phyloP scores from a whole-genome alignment of 2,888 invertebrate genomes.

The Unio delphinus region DNA sequence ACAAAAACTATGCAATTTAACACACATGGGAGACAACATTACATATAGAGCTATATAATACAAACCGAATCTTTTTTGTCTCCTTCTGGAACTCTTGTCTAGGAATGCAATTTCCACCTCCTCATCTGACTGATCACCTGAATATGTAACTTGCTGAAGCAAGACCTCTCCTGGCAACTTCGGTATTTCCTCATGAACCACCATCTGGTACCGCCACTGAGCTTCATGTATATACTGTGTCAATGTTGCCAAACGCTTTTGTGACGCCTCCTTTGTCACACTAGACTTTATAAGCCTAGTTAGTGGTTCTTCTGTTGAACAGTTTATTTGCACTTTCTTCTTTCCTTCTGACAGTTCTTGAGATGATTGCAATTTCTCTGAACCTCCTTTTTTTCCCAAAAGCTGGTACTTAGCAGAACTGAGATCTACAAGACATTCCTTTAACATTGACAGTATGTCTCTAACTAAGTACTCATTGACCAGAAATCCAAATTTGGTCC shows the following conservation, averaged over 20 bases:
- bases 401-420: constrained; percentile 50
- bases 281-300: constrained; percentile 48
- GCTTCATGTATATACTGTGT: constrained; percentile 78
- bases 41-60: too few species aligned
- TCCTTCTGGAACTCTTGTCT: constrained; percentile 17
- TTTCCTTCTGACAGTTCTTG: constrained; percentile 12
- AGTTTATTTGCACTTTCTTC: constrained; percentile 24
- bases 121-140: constrained; percentile 38
- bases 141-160: constrained; percentile 38
- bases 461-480: constrained; percentile 62
- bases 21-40: too few species aligned
- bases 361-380: constrained; percentile 16
- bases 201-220: constrained; percentile 81
- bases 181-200: constrained; percentile 69
- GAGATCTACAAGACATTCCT: constrained; percentile 62
- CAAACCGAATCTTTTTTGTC: constrained; percentile 7
- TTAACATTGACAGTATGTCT: constrained; percentile 61
- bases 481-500: constrained; percentile 51
- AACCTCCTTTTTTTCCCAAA: constrained; percentile 35
- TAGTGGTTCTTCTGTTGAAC: constrained; percentile 46
- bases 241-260: constrained; percentile 70
- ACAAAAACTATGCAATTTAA: too few species aligned
- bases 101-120: constrained; percentile 28
- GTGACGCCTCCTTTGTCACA: constrained; percentile 44
- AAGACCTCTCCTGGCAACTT: constrained; percentile 49